Percentiles rank a stretch among this genome's conserved stretches.
These are phyloP conservation scores for Melitaea cinxia DNA, from an alignment of 1,140 invertebrate genomes.

Conservation along the genomic window DNA sequence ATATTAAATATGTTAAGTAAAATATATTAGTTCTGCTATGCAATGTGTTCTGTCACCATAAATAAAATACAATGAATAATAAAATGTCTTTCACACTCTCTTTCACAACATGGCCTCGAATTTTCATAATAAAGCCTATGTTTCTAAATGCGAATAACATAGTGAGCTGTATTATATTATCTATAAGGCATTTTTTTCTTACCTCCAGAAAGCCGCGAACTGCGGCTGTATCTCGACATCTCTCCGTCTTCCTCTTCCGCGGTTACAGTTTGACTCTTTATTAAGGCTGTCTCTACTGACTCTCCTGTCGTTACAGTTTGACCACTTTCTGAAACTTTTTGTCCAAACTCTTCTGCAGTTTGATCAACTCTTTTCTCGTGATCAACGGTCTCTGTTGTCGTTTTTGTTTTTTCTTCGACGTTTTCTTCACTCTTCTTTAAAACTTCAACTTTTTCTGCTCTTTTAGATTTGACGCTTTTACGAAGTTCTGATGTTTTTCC, in stretches of 20 bases:
- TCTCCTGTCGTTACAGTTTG: conserved; percentile 33
- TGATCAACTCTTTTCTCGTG: too few relatives aligned
- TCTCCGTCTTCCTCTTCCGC: conserved; percentile 77
- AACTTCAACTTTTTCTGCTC: conserved; percentile 2
- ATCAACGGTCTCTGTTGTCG: too few relatives aligned
- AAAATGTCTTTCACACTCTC: too few relatives aligned
- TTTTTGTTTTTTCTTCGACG: conserved; percentile 9
- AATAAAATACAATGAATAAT: too few relatives aligned
- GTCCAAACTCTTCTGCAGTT: conserved; percentile 23
- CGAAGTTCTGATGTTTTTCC: conserved; percentile 1
- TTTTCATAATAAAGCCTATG: too few relatives aligned
- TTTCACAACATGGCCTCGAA: too few relatives aligned
- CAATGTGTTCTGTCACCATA: too few relatives aligned
- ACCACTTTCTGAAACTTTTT: conserved; percentile 6
- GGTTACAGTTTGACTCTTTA: conserved; percentile 67
- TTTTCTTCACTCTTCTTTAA: background rate
- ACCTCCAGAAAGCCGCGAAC: conserved; percentile 84
- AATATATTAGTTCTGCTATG: too few relatives aligned
- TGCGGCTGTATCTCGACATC: conserved; percentile 84
- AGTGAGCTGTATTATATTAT: too few relatives aligned
- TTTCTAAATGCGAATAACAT: too few relatives aligned
- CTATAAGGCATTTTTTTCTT: conserved; percentile 17
- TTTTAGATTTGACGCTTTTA: conserved; percentile 28
- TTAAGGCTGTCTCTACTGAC: conserved; percentile 36
- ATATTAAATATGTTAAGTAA: too few relatives aligned